Conservation (phyloP, 2,113 vertebrate genomes). For the Thunnus maccoyii region DNA sequence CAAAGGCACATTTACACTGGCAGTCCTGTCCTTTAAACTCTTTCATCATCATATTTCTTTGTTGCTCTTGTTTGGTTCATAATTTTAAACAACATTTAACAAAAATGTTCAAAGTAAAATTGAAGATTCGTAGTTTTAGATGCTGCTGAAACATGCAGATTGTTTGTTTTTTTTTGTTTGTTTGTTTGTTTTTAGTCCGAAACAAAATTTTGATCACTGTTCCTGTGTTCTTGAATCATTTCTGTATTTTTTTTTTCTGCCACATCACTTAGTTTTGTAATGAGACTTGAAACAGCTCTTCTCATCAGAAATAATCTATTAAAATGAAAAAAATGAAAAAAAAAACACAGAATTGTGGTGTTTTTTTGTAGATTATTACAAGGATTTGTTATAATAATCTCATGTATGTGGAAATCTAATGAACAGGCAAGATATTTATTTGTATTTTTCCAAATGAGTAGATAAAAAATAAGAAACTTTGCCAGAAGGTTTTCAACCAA, state of each 20-base stretch:
- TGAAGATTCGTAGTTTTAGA: not conserved
- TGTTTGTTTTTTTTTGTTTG: not conserved
- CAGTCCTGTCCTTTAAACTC: not conserved
- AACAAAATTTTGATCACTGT: not conserved
- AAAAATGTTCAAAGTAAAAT: not conserved
- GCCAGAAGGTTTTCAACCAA: no score
- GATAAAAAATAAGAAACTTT: no score
- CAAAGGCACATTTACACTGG: not conserved
- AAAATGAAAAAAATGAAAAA: not conserved
- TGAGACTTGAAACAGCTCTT: slow-evolving; percentile 27
- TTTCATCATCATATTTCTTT: not conserved
- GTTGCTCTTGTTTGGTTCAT: not conserved
- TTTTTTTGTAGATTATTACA: no score
- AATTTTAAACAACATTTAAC: not conserved
- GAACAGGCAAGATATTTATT: no score
- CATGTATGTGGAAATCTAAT: no score
- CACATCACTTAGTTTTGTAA: slow-evolving; percentile 8
- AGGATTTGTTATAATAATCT: no score
- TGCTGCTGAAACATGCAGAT: not conserved
- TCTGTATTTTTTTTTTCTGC: slow-evolving; percentile 15
- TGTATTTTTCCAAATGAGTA: no score
- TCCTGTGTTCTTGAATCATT: not conserved
- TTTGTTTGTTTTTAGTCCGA: not conserved
- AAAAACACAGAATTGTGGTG: not conserved
- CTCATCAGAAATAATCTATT: slow-evolving; percentile 42